A percentile compares a stretch with the other conserved stretches of the same genome.
These are phyloP conservation scores for Sapajus apella DNA, from an alignment of 2,113 vertebrate genomes.

Conservation along the genomic window DNA sequence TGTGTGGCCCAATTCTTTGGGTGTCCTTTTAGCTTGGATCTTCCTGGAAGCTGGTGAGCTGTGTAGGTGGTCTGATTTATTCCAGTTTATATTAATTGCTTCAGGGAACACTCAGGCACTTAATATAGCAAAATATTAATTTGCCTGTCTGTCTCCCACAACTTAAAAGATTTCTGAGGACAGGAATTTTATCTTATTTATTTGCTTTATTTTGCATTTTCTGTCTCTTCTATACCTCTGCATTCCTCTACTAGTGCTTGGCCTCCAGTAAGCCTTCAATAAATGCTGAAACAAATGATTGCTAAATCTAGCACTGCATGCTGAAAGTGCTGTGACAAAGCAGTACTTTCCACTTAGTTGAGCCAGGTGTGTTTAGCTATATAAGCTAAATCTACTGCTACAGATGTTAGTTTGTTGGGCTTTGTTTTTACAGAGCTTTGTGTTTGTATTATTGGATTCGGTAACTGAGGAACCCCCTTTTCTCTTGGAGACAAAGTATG, in stretches of 20 bases:
- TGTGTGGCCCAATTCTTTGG: not conserved
- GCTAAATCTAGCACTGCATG: not conserved
- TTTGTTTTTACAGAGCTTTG: not conserved
- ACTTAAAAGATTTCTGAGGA: not conserved
- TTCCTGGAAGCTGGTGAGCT: not conserved
- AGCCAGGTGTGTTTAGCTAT: not conserved
- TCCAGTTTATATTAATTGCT: not conserved
- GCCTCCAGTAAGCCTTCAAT: not conserved
- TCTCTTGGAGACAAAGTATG: not conserved
- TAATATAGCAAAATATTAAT: not conserved
- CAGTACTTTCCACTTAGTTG: not conserved
- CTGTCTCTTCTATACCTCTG: not conserved
- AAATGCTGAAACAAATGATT: not conserved
- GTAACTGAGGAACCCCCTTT: not conserved
- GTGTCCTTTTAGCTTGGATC: not conserved
- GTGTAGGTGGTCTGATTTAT: not conserved
- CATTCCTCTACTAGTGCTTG: not conserved
- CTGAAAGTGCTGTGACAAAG: not conserved
- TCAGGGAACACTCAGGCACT: not conserved
- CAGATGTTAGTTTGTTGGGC: too few relatives aligned
- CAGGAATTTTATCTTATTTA: not conserved
- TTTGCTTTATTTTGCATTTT: constrained; percentile 24
- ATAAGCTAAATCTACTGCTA: not conserved
- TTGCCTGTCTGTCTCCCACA: not conserved
- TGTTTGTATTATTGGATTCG: not conserved